Evolutionary conservation across 2,113 vertebrate genomes (phyloP), one percentile per base, ranked within the genome.

Genomic region (Bostrychus sinensis): DNA sequence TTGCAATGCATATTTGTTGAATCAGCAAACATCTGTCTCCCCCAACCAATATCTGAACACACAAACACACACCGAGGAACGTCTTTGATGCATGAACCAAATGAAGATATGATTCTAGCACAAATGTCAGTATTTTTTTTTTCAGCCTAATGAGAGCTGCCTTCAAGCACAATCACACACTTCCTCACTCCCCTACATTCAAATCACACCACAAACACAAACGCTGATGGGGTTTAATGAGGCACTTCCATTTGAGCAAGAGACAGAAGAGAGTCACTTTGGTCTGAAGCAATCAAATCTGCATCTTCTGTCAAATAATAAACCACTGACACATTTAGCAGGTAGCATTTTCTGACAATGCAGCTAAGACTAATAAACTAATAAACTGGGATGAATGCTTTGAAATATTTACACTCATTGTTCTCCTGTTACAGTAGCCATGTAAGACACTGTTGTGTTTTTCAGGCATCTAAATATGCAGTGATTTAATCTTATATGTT

Each of bases 11-110:
- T 81, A 83, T 64, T 71, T 81, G 86, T 86, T 86, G 82, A 90
- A 91, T 93, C 92, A 92, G 90, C 89, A 91, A 91, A 91, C 92
- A 91, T 90, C 92, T 92, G 91, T 91, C 80, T 88, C 65, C 76
- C 62, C 42, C 77, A 71, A 82, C 54, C 48, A 71, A 55, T 32
- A 59, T 56, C 46, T 23, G n/a, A 32, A 38, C 43, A 57, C 59
- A 68, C 19, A 51, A 22, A 46, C 38, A 70, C 32, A 73, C 34
- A 64, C 36, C 90, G 87, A 83, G 87, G 70, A 66, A 88, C 85
- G 65, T 70, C 84, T 92, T 91, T 91, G 88, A 91, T 89, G 81
- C 77, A 88, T 84, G 85, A 86, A 91, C 68, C 65, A 83, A 46
- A 73, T 34, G 34, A 81, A 80, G 72, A 89, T 70, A 77, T 72